These are phyloP conservation scores for Mesaphorura yosii DNA, from an alignment of 1,140 invertebrate species.

Conservation along the genomic window DNA sequence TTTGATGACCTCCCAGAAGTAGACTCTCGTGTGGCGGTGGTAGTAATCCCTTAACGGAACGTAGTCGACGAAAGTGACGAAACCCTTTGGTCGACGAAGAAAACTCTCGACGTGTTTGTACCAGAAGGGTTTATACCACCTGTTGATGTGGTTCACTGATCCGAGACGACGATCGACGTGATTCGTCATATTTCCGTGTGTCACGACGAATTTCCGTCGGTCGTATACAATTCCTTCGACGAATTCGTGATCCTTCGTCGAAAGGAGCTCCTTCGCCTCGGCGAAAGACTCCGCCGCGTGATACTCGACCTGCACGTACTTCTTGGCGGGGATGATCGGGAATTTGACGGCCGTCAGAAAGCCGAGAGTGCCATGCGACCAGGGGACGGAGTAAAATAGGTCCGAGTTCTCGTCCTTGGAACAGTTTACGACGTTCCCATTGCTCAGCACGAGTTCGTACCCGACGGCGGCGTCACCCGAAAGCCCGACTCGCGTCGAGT, in stretches of 20 bases:
- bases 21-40: conserved; percentile 61
- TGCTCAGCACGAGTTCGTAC: background rate
- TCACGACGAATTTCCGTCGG: background rate
- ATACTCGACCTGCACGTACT: conserved; percentile 6
- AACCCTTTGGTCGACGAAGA: too few species aligned
- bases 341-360: conserved; percentile 3
- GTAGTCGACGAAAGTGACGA: conserved; percentile 44
- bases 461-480: background rate
- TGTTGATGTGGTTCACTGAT: conserved; percentile 1
- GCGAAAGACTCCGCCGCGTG: background rate
- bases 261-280: background rate
- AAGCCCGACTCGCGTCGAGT: background rate
- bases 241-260: background rate
- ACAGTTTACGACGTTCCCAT: conserved; percentile 1
- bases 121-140: conserved; percentile 4
- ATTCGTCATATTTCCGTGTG: background rate
- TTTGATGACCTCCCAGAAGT: conserved; percentile 52
- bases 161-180: background rate
- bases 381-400: conserved; percentile 1
- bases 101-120: conserved; percentile 5
- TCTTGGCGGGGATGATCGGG: background rate
- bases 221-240: conserved; percentile 1
- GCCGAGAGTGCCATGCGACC: conserved; percentile 2
- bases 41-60: conserved; percentile 69
- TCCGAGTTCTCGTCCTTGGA: background rate